These are phyloP conservation scores for Hemichromis elongatus DNA, from an alignment of 2,113 vertebrate species.

Conservation along the genomic window DNA sequence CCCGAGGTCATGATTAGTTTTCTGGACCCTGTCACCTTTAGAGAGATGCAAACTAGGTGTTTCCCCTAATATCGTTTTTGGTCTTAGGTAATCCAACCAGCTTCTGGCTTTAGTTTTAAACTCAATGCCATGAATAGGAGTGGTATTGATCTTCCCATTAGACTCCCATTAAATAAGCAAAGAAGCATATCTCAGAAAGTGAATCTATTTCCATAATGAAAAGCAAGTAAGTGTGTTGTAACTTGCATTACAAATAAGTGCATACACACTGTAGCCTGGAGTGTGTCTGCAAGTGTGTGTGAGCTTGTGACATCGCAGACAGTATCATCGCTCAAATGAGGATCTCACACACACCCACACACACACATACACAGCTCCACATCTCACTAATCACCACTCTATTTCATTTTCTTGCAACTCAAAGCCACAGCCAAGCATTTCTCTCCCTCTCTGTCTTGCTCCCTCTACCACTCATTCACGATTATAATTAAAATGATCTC, in stretches of 20 bases:
- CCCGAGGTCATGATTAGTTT: background rate
- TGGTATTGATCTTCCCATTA: background rate
- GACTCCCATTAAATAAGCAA: background rate
- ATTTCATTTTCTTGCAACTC: constrained; percentile 32
- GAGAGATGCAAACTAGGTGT: background rate
- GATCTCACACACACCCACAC: constrained; percentile 1
- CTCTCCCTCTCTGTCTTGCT: constrained; percentile 18
- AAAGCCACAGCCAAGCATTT: background rate
- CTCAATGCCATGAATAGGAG: background rate
- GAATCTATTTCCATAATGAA: background rate
- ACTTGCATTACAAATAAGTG: background rate
- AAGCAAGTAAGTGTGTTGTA: background rate
- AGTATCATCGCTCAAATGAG: constrained; percentile 51
- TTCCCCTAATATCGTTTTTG: background rate
- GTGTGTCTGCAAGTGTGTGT: background rate
- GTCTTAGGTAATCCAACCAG: background rate
- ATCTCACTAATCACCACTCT: constrained; percentile 47
- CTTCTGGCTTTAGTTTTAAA: background rate
- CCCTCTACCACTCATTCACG: background rate
- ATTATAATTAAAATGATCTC: constrained; percentile 37
- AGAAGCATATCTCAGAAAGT: background rate
- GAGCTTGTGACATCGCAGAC: constrained; percentile 2
- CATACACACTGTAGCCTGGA: background rate
- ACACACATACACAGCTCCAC: background rate
- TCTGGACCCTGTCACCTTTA: background rate